Base-by-base conservation (phyloP, 2,113 vertebrate species). In the Camelus bactrianus region DNA sequence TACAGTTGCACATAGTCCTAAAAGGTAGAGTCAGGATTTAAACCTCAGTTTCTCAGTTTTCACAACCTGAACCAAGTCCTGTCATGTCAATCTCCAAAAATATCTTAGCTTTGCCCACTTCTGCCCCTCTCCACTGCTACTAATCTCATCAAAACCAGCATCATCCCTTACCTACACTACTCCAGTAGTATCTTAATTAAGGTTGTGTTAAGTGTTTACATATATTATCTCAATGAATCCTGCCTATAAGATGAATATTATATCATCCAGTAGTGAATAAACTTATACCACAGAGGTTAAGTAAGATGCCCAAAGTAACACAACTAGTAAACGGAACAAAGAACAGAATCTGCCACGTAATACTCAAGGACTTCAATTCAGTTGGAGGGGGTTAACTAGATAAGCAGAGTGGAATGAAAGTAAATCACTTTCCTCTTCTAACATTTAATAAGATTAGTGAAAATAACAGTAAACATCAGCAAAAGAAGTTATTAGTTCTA, bases 321-420 rank as follows among this genome's bases (percentile, higher is more conserved):
- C 11, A 92, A 70, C 64, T 84, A 85, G 46, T 86, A 46, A 94
- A 76, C 2, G 92, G 46, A 88, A 89, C 56, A 72, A 87, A 30
- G 3, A 90, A 86, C 13, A 22, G 72, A 64, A 89, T 89, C 26
- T 52, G 10, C 10, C 19, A 73, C 9, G 65, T 60, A 91, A 82
- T 67, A 91, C 9, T 95, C 62, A 54, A 26, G 75, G 38, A 87
- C 82, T 35, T 91, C 87, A 96, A 65, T 87, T 96, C 58, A 93
- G 32, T 81, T 65, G 35, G 16, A 89, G 46, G 69, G 24, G 8
- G 15, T 79, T 8, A 38, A 62, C 35, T 88, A 15, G 30, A 64
- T 75, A 38, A 80, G 28, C 13, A 88, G 14, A 91, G 42, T 64
- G 20, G 64, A 94, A 69, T 17, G 20, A 93, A 76, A 85, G n/a